These are phyloP conservation scores for Sminthurides bifidus DNA, from an alignment of 1,140 invertebrate species.

Conservation along the genomic window DNA sequence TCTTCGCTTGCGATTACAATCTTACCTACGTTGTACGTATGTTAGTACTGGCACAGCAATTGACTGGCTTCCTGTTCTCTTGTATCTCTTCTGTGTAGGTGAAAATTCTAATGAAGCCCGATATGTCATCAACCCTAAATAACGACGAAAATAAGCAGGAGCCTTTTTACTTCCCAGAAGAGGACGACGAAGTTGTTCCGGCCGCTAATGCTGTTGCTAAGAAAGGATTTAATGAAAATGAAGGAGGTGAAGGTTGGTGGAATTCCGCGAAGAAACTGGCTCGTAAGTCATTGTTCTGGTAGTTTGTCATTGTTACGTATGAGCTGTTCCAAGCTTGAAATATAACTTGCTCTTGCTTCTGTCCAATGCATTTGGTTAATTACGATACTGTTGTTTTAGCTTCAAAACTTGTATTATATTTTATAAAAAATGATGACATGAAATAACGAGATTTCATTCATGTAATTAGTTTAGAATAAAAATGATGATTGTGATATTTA, in stretches of 20 bases:
- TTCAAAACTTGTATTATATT: too few relatives aligned
- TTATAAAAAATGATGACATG: too few relatives aligned
- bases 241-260: constrained; percentile 10
- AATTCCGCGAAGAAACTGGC: neutral
- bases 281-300: constrained; percentile 26
- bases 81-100: constrained; percentile 8
- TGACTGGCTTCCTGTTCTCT: neutral
- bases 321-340: neutral
- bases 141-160: constrained; percentile 14
- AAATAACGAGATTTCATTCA: too few relatives aligned
- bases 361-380: too few relatives aligned
- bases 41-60: neutral
- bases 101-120: neutral
- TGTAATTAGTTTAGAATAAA: too few relatives aligned
- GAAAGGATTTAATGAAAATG: neutral
- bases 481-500: too few relatives aligned
- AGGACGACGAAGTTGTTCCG: constrained; percentile 17
- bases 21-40: neutral
- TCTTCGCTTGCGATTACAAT: too few relatives aligned
- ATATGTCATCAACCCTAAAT: too few relatives aligned
- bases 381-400: too few relatives aligned
- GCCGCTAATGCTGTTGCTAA: constrained; percentile 1
- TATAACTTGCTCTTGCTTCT: neutral
- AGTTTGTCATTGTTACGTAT: neutral
- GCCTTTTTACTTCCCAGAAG: constrained; percentile 13